A percentile compares a stretch with the other conserved stretches of the same genome.
Conservation (phyloP, 2,797 vertebrate genomes). For the Sphaeramia orbicularis region DNA sequence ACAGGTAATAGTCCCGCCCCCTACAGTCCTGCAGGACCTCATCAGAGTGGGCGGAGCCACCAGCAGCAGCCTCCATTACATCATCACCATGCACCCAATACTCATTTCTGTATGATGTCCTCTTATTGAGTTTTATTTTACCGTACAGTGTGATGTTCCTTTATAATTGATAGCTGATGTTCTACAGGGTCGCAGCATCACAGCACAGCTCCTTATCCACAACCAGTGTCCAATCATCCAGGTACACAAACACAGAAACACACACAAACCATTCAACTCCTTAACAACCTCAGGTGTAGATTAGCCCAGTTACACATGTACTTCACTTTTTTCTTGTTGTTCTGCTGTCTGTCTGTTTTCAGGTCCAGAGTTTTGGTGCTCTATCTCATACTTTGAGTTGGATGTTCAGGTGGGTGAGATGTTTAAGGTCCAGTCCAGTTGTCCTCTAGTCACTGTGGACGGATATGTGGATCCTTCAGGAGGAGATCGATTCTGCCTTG, state of each 20-base stretch:
- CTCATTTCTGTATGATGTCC: conserved; percentile 76
- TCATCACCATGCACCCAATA: conserved; percentile 67
- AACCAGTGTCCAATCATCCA: conserved; percentile 73
- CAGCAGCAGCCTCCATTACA: conserved; percentile 69
- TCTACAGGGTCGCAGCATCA: conserved; percentile 76
- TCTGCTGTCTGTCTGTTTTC: background rate
- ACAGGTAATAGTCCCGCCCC: conserved; percentile 47
- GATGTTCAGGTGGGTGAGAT: conserved; percentile 83
- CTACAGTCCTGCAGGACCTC: conserved; percentile 66
- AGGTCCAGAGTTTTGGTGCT: conserved; percentile 87
- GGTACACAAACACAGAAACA: conserved; percentile 37
- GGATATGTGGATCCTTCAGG: conserved; percentile 84
- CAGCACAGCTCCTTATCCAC: conserved; percentile 61
- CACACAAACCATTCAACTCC: background rate
- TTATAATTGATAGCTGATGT: background rate
- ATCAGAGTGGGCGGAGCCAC: conserved; percentile 70
- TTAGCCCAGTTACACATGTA: background rate
- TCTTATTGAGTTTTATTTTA: background rate
- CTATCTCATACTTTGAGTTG: conserved; percentile 84
- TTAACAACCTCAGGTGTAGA: background rate
- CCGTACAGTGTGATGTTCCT: background rate
- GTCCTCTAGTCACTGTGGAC: conserved; percentile 80
- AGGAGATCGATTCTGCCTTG: conserved; percentile 83
- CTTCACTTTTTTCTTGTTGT: background rate
- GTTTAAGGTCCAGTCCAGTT: conserved; percentile 82